Evolutionary conservation across 2,797 vertebrate genomes (phyloP), one percentile per base, ranked within the genome.

Genomic region (Myotis vivesi): DNA sequence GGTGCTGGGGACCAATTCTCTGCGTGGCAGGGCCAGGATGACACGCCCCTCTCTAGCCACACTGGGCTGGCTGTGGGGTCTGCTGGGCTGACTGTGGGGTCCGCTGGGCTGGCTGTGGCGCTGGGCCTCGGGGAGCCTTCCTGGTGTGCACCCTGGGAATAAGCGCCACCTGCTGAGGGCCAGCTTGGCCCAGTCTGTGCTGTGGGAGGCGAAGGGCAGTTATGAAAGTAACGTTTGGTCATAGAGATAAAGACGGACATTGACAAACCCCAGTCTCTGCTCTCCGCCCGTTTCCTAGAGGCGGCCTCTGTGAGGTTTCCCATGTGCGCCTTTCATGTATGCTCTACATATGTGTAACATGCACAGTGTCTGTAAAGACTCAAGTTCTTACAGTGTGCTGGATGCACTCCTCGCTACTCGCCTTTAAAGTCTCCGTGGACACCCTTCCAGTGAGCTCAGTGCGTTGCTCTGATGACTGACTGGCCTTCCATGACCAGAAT

Each of bases 91-190:
- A 23, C 30, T 8, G 9, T 44, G 41, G 44, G 38, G 6, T 55
- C 3, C 19, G 0, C 17, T 0, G 4, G 23, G 51, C 73, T 25
- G 16, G 28, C 33, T 8, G 11, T 20, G 8, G 17, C 44, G 23
- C 8, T 6, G 81, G 36, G 9, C 57, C 3, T 4, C 13, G 2
- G n/a, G 57, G 89, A 33, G 41, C 10, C 66, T 3, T 20, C 25
- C 12, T 22, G 33, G n/a, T 53, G 77, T 22, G 30, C 51, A 23
- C 12, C 2, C 30, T 38, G 62, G 30, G 6, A 17, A 8, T 53
- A 15, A 51, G 22, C 41, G 3, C 44, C 5, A 1, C 53, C n/a
- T 57, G 6, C 90, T 16, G 2, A 41, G 81, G 1, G 0, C 76
- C 87, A 30, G 1, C 51, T 20, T 0, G 4, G 15, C 16, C 11